Evolutionary conservation across 1,140 invertebrate species (phyloP).

Genomic region (Penaeus vannamei): DNA sequence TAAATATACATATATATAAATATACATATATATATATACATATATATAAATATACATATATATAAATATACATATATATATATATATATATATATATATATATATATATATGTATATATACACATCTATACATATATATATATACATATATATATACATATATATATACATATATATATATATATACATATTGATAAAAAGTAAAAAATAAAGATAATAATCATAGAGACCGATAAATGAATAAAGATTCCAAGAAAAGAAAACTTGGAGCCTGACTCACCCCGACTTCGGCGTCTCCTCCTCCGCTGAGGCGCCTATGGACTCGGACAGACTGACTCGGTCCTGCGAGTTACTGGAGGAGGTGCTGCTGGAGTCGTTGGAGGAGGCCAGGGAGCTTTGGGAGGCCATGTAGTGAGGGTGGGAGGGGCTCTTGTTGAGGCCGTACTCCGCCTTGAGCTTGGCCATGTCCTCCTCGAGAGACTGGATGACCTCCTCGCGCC

Average conservation of each 20-base stretch:
- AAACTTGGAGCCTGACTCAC: conserved; percentile 9
- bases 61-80: too few species aligned
- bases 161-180: too few species aligned
- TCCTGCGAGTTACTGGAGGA: conserved; percentile 66
- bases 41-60: too few species aligned
- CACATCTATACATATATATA: too few species aligned
- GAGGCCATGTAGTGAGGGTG: conserved; percentile 38
- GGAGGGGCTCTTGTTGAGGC: not conserved
- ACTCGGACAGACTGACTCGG: conserved; percentile 58
- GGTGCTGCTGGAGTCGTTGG: conserved; percentile 36
- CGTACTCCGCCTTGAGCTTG: conserved; percentile 41
- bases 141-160: too few species aligned
- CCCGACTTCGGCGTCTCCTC: conserved; percentile 65
- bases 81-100: too few species aligned
- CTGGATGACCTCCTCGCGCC: conserved; percentile 59
- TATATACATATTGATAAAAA: too few species aligned
- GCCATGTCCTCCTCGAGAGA: conserved; percentile 62
- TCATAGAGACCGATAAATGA: too few species aligned
- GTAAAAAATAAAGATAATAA: too few species aligned
- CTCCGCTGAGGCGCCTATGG: conserved; percentile 44
- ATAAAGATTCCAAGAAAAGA: too few species aligned
- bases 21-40: too few species aligned
- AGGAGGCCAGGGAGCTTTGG: conserved; percentile 58
- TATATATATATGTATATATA: too few species aligned
- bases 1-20: not conserved